These are phyloP conservation scores for Drosophila histrio DNA, from an alignment of 2,888 invertebrate genomes.

Conservation along the genomic window DNA sequence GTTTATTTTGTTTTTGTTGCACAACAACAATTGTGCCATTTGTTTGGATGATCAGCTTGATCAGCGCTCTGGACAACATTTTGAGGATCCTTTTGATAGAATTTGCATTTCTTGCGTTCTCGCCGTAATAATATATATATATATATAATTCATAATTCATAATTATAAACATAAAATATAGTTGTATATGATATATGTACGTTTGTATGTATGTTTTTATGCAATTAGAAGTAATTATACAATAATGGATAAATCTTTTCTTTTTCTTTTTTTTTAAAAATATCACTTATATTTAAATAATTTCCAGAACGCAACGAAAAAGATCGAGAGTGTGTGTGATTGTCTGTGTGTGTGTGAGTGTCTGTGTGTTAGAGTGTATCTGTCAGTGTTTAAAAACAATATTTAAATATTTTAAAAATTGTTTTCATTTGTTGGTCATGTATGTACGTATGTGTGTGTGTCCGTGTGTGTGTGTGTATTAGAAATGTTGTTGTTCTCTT, in stretches of 20 bases:
- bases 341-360: slow-evolving; percentile 17
- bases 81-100: slow-evolving; percentile 63
- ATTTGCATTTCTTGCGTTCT: slow-evolving; percentile 66
- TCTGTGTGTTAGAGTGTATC: slow-evolving; percentile 16
- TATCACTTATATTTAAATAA: slow-evolving; percentile 81
- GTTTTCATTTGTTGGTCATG: slow-evolving; percentile 8
- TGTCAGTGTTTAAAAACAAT: slow-evolving; percentile 13
- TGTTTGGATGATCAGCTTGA: slow-evolving; percentile 31
- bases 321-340: slow-evolving; percentile 49
- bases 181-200: slow-evolving; percentile 62
- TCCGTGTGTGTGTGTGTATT: slow-evolving; percentile 20
- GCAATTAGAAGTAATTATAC: slow-evolving; percentile 74
- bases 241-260: slow-evolving; percentile 73
- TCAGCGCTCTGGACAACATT: slow-evolving; percentile 55
- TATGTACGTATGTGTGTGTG: slow-evolving; percentile 7
- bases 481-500: slow-evolving; percentile 38
- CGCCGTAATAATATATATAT: slow-evolving; percentile 48
- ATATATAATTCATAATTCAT: slow-evolving; percentile 58
- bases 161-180: slow-evolving; percentile 68
- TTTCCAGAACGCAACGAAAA: slow-evolving; percentile 81
- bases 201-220: slow-evolving; percentile 44
- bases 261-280: too few species aligned
- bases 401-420: slow-evolving; percentile 6
- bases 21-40: slow-evolving; percentile 48
- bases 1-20: slow-evolving; percentile 15